Base-by-base conservation (phyloP, 2,888 invertebrate genomes). In the Cyaniris semiargus region DNA sequence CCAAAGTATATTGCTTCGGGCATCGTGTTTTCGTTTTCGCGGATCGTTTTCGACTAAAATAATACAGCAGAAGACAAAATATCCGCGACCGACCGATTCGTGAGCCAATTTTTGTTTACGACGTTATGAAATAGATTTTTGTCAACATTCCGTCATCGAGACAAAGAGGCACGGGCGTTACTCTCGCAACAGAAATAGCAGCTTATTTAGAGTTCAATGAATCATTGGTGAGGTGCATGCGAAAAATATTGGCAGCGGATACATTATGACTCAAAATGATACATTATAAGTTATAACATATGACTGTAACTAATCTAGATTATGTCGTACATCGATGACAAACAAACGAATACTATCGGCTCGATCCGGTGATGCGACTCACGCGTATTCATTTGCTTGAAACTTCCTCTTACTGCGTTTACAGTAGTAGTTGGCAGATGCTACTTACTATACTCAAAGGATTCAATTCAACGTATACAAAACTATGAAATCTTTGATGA, bases 1-100 rank as follows among this genome's bases (percentile, higher is more conserved):
- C 93, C 93, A 78, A 92, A 86, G 82, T 88, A 86, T 80, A 92
- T 87, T 78, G 87, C 87, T 83, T 91, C 90, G 86, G 88, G 83
- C 92, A 93, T 92, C 88, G 82, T 85, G 86, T 86, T 82, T 87
- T 88, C 86, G 80, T 84, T 72, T 58, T 86, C 81, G 89, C 80
- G 76, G 77, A 76, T 78, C 76, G 78, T 60, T 79, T 76, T 80
- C 44, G 78, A 81, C 81, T 81, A 78, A 80, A 79, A 78, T 53
- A 89, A 81, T 78, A 89, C 84, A 78, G 10, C 21, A 86, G 80
- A 83, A 89, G 82, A 84, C 87, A 89, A 83, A 88, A 84, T 79
- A 87, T 89, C 87, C 87, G 88, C 82, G 82, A 79, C 80, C 80
- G 81, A 85, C 83, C 84, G 81, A 79, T 82, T 83, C 83, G 83